A percentile compares a stretch with the other conserved stretches of the same genome.
Evolutionary conservation across 2,888 invertebrate genomes (phyloP).

Genomic region (Agrotis segetum): DNA sequence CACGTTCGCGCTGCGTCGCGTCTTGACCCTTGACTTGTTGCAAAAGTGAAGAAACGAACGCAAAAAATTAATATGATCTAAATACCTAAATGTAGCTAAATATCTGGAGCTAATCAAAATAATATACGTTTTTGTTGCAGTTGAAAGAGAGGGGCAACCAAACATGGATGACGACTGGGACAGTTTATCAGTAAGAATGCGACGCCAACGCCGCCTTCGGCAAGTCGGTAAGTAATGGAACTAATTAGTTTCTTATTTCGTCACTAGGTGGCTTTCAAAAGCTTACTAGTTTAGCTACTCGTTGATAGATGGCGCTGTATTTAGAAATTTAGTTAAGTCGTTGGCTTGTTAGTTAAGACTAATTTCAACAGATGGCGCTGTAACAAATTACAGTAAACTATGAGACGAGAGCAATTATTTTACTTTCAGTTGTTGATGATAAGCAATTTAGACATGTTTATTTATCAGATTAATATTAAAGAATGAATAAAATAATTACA

Average conservation of each 20-base stretch:
- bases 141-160: constrained; percentile 91
- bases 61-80: background rate
- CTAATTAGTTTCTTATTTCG: constrained; percentile 49
- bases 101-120: constrained; percentile 4
- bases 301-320: constrained; percentile 62
- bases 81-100: too few relatives aligned
- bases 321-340: rapidly evolving
- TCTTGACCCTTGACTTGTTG: background rate
- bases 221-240: constrained; percentile 80
- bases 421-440: background rate
- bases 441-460: background rate
- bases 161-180: constrained; percentile 95
- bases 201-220: constrained; percentile 91
- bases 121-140: constrained; percentile 67
- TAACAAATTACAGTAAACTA: background rate
- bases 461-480: background rate
- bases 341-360: background rate
- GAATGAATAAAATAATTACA: background rate
- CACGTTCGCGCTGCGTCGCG: too few relatives aligned
- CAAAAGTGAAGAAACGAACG: background rate
- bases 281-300: constrained; percentile 34
- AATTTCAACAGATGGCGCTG: constrained; percentile 45
- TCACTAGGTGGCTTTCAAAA: constrained; percentile 47
- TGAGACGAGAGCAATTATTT: background rate
- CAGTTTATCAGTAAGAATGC: constrained; percentile 94